phyloP scores from a whole-genome alignment of 2,113 vertebrate species.

The Nibea albiflora region DNA sequence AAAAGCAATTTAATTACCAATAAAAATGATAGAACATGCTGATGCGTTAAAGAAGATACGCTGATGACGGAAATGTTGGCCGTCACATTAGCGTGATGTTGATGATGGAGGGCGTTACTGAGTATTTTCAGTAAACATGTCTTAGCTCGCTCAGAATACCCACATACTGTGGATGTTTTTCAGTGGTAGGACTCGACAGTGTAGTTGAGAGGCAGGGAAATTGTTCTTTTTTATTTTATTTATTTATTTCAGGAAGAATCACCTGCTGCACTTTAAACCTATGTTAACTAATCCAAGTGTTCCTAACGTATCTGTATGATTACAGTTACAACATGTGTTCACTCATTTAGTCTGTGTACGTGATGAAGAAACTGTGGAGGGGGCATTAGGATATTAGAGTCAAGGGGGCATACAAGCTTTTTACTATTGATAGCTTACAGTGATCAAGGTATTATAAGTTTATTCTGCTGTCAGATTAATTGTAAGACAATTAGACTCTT shows the following conservation, averaged over 20 bases:
- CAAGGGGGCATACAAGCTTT: background rate
- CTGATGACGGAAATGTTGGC: background rate
- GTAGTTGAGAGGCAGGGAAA: background rate
- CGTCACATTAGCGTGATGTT: background rate
- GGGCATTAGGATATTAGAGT: too few species aligned
- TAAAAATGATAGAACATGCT: background rate
- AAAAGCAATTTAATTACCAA: background rate
- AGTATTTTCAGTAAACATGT: slow-evolving; percentile 38
- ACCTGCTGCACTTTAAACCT: background rate
- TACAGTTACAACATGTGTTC: background rate
- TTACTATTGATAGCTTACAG: background rate
- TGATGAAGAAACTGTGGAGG: background rate
- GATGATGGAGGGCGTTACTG: background rate
- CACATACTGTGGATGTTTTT: slow-evolving; percentile 30
- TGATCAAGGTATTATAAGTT: background rate
- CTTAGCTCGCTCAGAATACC: background rate
- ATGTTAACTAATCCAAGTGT: background rate
- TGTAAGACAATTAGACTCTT: background rate
- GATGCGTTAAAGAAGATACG: background rate
- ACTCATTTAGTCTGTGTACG: background rate
- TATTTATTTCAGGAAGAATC: background rate
- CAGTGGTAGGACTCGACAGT: background rate
- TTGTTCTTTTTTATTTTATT: background rate
- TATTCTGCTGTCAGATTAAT: background rate
- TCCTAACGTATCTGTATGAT: background rate